phyloP scores from a whole-genome alignment of 2,113 vertebrate species.

The Callaeas wilsoni region DNA sequence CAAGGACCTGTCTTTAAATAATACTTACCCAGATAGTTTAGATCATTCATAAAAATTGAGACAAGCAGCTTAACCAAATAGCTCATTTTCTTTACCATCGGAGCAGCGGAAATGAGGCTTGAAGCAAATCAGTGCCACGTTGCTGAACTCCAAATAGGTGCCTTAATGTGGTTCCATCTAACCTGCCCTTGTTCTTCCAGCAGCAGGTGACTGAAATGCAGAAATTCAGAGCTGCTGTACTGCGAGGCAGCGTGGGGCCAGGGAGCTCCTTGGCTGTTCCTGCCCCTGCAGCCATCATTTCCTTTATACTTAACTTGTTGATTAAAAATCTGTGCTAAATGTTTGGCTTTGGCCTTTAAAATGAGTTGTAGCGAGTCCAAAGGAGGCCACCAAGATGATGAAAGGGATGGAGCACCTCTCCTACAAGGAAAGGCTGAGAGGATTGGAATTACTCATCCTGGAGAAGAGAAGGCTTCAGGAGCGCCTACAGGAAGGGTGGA shows the following conservation, averaged over 20 bases:
- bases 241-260: accelerated
- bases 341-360: neutral
- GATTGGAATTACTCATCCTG: neutral
- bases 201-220: neutral
- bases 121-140: slow-evolving; percentile 49
- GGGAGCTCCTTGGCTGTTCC: neutral
- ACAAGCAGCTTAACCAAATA: slow-evolving; percentile 24
- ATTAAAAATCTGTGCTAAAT: neutral
- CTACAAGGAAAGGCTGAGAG: neutral
- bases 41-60: slow-evolving; percentile 6
- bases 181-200: neutral
- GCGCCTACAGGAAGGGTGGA: neutral
- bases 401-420: neutral
- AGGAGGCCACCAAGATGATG: neutral
- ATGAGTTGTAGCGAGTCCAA: neutral
- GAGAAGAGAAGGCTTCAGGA: neutral
- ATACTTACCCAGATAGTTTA: neutral
- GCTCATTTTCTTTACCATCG: neutral
- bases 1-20: neutral
- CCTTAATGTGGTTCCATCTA: neutral
- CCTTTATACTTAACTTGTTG: neutral
- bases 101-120: slow-evolving; percentile 18
- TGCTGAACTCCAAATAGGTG: neutral
- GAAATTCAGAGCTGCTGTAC: neutral
- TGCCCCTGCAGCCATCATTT: neutral